A percentile compares a stretch with the other conserved stretches of the same genome.
phyloP scores from a whole-genome alignment of 1,140 invertebrate genomes.

The Trachymyrmex septentrionalis region DNA sequence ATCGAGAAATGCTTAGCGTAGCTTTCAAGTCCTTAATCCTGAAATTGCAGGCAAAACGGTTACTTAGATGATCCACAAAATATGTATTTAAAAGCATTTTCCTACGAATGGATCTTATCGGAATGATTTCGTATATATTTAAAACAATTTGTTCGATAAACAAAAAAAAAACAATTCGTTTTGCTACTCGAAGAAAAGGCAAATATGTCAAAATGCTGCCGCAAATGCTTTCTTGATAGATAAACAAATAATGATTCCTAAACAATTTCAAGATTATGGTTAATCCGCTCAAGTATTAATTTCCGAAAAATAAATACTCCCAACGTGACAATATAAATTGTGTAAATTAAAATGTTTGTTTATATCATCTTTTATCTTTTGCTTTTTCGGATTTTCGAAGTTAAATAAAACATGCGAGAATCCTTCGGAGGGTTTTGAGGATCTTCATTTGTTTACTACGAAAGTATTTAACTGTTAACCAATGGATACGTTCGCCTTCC shows the following conservation, averaged over 20 bases:
- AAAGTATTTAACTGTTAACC: constrained; percentile 45
- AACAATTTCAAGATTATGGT: neutral
- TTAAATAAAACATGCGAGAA: constrained; percentile 26
- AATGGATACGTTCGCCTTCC: neutral
- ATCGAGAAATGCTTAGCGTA: neutral
- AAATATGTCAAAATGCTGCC: constrained; percentile 8
- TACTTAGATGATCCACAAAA: constrained; percentile 56
- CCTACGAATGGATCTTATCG: constrained; percentile 4
- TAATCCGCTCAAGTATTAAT: constrained; percentile 2
- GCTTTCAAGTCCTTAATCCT: constrained; percentile 57
- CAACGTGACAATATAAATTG: neutral
- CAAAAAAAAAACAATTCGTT: constrained; percentile 52
- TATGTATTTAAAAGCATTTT: constrained; percentile 69
- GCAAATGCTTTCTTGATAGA: constrained; percentile 38
- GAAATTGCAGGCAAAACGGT: constrained; percentile 69
- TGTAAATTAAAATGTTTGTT: constrained; percentile 4
- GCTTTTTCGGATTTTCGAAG: neutral
- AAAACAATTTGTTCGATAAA: constrained; percentile 15
- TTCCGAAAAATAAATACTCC: neutral
- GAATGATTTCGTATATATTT: constrained; percentile 37
- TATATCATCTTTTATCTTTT: neutral
- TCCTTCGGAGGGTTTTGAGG: neutral
- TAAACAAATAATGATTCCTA: constrained; percentile 8
- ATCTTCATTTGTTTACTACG: constrained; percentile 32
- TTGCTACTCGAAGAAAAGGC: constrained; percentile 29